Conservation (phyloP, 2,888 invertebrate genomes). For the Auanema sp. region DNA sequence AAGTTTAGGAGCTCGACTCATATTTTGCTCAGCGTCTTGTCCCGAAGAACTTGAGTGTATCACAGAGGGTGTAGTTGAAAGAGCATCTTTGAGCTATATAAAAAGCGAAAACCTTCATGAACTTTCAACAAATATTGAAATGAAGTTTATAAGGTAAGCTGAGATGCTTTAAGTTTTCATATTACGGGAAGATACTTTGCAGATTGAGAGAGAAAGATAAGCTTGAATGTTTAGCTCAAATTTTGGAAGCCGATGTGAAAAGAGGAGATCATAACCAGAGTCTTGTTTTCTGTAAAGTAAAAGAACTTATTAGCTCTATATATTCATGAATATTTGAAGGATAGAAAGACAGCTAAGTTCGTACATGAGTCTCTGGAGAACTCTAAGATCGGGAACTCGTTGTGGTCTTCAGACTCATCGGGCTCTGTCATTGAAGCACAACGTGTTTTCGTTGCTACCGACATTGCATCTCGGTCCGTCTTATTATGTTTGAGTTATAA, state of each 20-base stretch:
- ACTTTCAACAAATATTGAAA: conserved; percentile 10
- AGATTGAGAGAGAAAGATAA: conserved; percentile 18
- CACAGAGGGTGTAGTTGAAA: conserved; percentile 28
- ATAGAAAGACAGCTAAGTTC: conserved; percentile 16
- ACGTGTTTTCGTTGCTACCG: conserved; percentile 18
- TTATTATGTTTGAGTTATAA: not conserved
- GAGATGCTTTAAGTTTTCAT: not conserved
- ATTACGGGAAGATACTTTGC: not conserved
- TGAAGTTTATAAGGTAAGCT: conserved; percentile 14
- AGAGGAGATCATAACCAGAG: conserved; percentile 17
- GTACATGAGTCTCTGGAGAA: conserved; percentile 5
- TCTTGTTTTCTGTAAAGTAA: conserved; percentile 21
- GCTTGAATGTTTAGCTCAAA: conserved; percentile 4
- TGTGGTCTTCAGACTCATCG: conserved; percentile 2
- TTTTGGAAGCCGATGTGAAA: conserved; percentile 8
- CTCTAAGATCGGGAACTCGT: not conserved
- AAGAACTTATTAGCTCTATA: not conserved
- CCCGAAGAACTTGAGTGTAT: conserved; percentile 33
- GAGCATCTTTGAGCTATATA: conserved; percentile 20
- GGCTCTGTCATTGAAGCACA: not conserved
- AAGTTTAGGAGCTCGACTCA: conserved; percentile 14
- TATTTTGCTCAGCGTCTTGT: conserved; percentile 31
- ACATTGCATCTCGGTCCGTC: conserved; percentile 13
- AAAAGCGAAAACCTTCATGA: conserved; percentile 20
- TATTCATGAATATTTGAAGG: conserved; percentile 6